These are phyloP conservation scores for Ictalurus punctatus DNA, from an alignment of 2,113 vertebrate genomes.

Conservation along the genomic window DNA sequence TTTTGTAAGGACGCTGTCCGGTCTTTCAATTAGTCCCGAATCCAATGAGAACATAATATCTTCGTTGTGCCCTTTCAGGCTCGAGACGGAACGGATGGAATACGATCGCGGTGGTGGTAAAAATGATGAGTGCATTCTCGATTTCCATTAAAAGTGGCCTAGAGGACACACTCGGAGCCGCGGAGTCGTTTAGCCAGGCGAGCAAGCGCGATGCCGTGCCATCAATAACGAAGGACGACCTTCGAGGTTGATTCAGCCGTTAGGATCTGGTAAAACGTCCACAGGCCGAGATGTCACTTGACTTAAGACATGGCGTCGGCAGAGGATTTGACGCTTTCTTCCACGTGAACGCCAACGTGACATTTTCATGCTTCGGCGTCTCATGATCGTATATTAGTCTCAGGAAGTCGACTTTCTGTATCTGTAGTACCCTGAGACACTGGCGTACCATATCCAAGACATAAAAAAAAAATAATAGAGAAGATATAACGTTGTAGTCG, in stretches of 20 bases:
- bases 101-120: not conserved
- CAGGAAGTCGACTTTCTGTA: not conserved
- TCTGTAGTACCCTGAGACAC: not conserved
- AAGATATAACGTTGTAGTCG: not conserved
- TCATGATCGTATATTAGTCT: slow-evolving; percentile 1
- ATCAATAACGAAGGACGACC: not conserved
- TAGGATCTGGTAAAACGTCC: not conserved
- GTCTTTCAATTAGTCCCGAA: slow-evolving; percentile 35
- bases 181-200: slow-evolving; percentile 7
- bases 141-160: slow-evolving; percentile 11
- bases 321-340: not conserved
- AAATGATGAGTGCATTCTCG: not conserved
- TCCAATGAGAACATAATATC: slow-evolving; percentile 28
- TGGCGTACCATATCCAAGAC: not conserved
- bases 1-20: not conserved
- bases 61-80: slow-evolving; percentile 21
- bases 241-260: not conserved
- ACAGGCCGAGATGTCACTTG: not conserved
- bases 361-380: slow-evolving; percentile 31
- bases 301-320: not conserved
- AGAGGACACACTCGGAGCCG: not conserved
- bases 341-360: slow-evolving; percentile 16
- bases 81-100: not conserved
- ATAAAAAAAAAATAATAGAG: not conserved
- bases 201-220: not conserved